Conservation (phyloP, 2,113 vertebrate genomes). For the Lagopus muta region DNA sequence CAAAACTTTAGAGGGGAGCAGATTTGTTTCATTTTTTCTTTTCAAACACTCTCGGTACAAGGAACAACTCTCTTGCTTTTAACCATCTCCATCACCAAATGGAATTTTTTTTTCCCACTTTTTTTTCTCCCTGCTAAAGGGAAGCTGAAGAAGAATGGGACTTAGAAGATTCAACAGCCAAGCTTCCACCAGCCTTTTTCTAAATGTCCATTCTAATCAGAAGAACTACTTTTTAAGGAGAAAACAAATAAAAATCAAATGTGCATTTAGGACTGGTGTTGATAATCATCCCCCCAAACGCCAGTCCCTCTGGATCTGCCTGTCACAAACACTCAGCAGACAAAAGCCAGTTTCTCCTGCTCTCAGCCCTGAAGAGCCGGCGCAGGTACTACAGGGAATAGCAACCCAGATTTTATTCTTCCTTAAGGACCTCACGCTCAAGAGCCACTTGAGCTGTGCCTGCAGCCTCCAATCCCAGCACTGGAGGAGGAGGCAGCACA, state of each 20-base stretch:
- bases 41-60: neutral
- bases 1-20: slow-evolving; percentile 1
- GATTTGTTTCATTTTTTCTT: neutral
- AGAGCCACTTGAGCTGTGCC: slow-evolving; percentile 44
- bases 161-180: neutral
- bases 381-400: slow-evolving; percentile 37
- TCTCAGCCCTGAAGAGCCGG: slow-evolving; percentile 27
- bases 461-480: neutral
- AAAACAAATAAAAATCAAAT: neutral
- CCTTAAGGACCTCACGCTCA: slow-evolving; percentile 44
- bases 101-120: neutral
- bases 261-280: neutral
- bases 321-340: slow-evolving; percentile 24
- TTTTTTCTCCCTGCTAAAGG: neutral
- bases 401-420: slow-evolving; percentile 52
- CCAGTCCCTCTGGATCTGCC: neutral
- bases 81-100: neutral
- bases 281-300: neutral
- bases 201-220: fast-evolving
- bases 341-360: slow-evolving; percentile 34
- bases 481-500: neutral
- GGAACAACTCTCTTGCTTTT: neutral
- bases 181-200: neutral
- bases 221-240: neutral
- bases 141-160: neutral